Percentiles rank a stretch among this genome's conserved stretches.
Conservation (phyloP, 2,113 vertebrate genomes). For the Oreochromis spilurus region DNA sequence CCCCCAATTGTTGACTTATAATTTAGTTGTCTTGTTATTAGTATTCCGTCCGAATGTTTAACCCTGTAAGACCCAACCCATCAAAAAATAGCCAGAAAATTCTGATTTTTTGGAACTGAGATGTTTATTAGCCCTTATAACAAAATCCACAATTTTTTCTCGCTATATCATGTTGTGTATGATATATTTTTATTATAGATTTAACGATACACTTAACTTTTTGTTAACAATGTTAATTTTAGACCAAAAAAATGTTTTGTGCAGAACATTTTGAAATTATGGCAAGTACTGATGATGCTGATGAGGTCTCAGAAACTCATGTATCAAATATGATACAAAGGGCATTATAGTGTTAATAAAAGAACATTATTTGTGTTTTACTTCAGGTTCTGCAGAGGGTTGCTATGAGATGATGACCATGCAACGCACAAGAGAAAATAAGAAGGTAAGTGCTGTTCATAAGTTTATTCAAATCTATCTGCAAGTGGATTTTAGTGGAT, state of each 20-base stretch:
- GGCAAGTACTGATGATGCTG: background rate
- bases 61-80: background rate
- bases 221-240: background rate
- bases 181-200: background rate
- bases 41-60: background rate
- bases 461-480: background rate
- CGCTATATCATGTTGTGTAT: background rate
- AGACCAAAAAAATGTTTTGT: background rate
- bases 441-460: slow-evolving; percentile 37
- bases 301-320: background rate
- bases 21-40: background rate
- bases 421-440: background rate
- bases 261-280: background rate
- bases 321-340: background rate
- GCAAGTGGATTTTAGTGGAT: background rate
- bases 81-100: background rate
- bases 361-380: background rate
- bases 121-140: background rate
- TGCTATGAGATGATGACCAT: slow-evolving; percentile 64
- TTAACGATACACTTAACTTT: no score
- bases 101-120: background rate
- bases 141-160: background rate
- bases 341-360: background rate
- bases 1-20: background rate
- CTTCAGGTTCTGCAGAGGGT: slow-evolving; percentile 3